These are phyloP conservation scores for Drosophila stalkeri DNA, from an alignment of 2,888 invertebrate genomes.

Conservation along the genomic window DNA sequence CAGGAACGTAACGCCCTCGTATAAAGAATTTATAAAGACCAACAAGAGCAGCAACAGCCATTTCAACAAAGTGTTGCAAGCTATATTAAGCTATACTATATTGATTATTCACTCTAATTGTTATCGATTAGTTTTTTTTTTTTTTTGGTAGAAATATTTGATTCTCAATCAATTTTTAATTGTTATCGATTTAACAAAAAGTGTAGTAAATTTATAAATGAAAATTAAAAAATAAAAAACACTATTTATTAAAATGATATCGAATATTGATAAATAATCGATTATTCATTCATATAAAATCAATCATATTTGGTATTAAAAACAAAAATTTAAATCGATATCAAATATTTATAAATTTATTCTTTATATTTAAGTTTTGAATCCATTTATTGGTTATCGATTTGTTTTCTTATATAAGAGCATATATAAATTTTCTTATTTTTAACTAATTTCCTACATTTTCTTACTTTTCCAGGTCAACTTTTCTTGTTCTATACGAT, in stretches of 20 bases:
- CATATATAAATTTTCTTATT: not conserved
- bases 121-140: not conserved
- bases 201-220: too few relatives aligned
- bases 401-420: not conserved
- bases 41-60: not conserved
- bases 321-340: not conserved
- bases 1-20: slow-evolving; percentile 20
- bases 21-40: slow-evolving; percentile 2
- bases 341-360: not conserved
- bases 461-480: slow-evolving; percentile 87
- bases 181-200: too few relatives aligned
- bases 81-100: not conserved
- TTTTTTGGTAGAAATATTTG: not conserved
- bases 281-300: too few relatives aligned
- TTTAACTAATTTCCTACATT: not conserved
- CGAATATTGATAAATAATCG: too few relatives aligned
- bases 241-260: too few relatives aligned
- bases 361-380: too few relatives aligned
- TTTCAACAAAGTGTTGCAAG: slow-evolving; percentile 1
- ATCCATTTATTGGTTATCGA: not conserved
- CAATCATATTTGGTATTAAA: too few relatives aligned
- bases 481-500: slow-evolving; percentile 93
- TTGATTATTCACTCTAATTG: not conserved
- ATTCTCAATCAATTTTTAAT: not conserved
- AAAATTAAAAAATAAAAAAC: too few relatives aligned